Conservation (phyloP, 1,140 invertebrate species). For the Drosophila kohkoa region DNA sequence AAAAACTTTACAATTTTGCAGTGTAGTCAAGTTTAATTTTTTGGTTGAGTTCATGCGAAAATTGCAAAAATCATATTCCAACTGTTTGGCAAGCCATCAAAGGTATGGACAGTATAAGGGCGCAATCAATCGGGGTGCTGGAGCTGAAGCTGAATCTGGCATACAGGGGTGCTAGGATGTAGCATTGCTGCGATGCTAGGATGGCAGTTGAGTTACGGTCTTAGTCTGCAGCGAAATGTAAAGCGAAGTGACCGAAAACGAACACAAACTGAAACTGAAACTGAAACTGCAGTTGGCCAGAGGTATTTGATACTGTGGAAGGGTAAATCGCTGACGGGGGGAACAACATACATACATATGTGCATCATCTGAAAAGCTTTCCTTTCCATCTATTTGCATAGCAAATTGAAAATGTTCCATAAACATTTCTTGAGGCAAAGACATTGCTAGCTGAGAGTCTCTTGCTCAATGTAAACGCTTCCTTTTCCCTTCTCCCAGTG, state of each 20-base stretch:
- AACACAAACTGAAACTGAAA: constrained; percentile 55
- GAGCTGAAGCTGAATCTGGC: neutral
- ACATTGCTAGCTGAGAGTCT: constrained; percentile 14
- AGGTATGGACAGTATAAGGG: constrained; percentile 55
- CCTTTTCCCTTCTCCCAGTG: constrained; percentile 9
- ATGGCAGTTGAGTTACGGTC: neutral
- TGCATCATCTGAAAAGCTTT: constrained; percentile 26
- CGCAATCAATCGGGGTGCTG: constrained; percentile 10
- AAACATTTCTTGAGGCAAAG: constrained; percentile 27
- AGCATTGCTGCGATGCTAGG: neutral
- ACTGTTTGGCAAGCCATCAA: constrained; percentile 81
- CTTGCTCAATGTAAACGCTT: constrained; percentile 7
- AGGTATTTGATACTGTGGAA: neutral
- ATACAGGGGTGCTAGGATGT: too few relatives aligned
- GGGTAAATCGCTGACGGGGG: too few relatives aligned
- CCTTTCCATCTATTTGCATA: constrained; percentile 63
- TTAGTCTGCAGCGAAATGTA: constrained; percentile 51
- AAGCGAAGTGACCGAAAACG: constrained; percentile 51
- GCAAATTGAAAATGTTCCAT: constrained; percentile 68
- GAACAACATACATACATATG: constrained; percentile 46
- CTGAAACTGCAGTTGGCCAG: constrained; percentile 53
- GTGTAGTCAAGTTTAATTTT: constrained; percentile 80
- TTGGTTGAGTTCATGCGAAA: constrained; percentile 82
- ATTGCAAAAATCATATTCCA: constrained; percentile 83
- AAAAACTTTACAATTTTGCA: constrained; percentile 81